phyloP scores from a whole-genome alignment of 2,797 vertebrate genomes.

The Selene dorsalis region DNA sequence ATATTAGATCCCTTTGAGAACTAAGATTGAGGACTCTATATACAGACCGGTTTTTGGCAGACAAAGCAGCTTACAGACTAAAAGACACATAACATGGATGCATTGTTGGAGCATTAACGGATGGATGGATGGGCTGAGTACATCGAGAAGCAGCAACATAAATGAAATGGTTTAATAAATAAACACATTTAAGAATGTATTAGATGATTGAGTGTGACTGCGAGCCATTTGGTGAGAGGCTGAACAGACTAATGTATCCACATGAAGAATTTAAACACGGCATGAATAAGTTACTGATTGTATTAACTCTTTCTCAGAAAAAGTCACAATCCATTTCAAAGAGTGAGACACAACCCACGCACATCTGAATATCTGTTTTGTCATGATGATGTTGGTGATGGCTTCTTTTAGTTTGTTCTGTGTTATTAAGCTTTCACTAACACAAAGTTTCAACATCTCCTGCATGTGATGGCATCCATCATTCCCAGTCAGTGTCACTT shows the following conservation, averaged over 20 bases:
- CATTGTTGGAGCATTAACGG: not conserved
- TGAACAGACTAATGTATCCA: slow-evolving; percentile 9
- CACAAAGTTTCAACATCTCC: no score
- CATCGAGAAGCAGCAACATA: not conserved
- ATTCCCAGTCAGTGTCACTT: no score
- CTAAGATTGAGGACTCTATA: no score
- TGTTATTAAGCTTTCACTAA: no score
- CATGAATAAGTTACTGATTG: slow-evolving; percentile 6
- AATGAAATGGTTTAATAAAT: slow-evolving; percentile 4
- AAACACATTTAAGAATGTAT: slow-evolving; percentile 11
- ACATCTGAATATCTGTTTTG: not conserved
- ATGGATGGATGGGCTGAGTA: not conserved
- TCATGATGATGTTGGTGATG: not conserved
- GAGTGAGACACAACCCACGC: not conserved
- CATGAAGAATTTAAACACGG: not conserved
- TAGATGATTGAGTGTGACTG: not conserved
- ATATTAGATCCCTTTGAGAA: not conserved
- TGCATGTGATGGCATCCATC: no score
- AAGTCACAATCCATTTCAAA: slow-evolving; percentile 1
- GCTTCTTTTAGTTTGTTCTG: no score
- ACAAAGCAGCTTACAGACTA: not conserved
- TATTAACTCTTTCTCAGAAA: slow-evolving; percentile 3
- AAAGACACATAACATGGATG: not conserved
- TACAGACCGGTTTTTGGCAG: not conserved
- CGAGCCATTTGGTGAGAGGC: not conserved